A percentile compares a stretch with the other conserved stretches of the same genome.
Evolutionary conservation across 2,113 vertebrate genomes (phyloP).

Genomic region (Candoia aspera): DNA sequence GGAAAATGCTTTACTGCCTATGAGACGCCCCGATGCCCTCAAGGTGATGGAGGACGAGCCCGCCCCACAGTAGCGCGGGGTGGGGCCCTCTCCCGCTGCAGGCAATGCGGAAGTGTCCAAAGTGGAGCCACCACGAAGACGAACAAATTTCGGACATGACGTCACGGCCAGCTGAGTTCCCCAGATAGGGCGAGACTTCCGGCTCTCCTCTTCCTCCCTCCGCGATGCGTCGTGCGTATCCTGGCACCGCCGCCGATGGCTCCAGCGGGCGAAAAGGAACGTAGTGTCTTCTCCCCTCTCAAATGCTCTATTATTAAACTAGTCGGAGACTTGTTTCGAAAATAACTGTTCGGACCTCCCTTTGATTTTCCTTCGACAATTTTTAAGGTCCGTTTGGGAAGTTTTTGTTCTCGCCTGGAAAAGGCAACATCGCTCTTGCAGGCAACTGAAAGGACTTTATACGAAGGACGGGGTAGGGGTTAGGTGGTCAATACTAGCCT

Average conservation of each 20-base stretch:
- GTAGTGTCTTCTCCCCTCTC: background rate
- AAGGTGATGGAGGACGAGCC: background rate
- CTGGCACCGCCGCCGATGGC: background rate
- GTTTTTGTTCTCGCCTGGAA: background rate
- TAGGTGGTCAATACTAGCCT: background rate
- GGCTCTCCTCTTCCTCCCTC: background rate
- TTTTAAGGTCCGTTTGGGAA: background rate
- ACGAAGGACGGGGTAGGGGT: background rate
- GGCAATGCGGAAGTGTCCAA: background rate
- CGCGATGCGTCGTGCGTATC: background rate
- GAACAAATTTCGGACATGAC: background rate
- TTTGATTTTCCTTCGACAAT: background rate
- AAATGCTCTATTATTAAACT: no score
- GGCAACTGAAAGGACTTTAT: background rate
- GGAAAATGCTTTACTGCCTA: background rate
- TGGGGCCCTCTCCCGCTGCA: background rate
- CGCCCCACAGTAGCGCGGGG: background rate
- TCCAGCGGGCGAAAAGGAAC: no score
- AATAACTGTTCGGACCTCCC: background rate
- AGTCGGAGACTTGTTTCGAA: background rate
- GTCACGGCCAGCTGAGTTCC: background rate
- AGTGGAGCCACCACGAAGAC: background rate
- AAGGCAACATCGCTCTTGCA: background rate
- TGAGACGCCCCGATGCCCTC: background rate
- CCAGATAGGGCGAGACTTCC: background rate